These are phyloP conservation scores for Apeltes quadracus DNA, from an alignment of 2,113 vertebrate genomes.

Conservation along the genomic window DNA sequence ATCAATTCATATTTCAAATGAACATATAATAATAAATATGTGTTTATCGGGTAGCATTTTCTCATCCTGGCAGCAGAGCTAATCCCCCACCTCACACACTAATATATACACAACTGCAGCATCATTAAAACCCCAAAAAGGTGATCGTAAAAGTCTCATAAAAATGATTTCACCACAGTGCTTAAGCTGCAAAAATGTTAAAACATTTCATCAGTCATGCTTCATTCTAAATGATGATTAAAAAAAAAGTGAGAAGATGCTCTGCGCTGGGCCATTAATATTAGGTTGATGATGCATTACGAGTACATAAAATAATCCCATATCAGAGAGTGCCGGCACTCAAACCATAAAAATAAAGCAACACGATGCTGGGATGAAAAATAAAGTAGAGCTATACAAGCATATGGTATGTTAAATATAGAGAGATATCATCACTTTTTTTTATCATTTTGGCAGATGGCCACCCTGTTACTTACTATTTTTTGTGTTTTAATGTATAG, in stretches of 20 bases:
- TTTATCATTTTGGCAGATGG: slow-evolving; percentile 44
- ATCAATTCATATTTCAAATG: slow-evolving; percentile 27
- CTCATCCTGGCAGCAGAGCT: slow-evolving; percentile 41
- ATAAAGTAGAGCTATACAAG: slow-evolving; percentile 44
- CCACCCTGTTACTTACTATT: slow-evolving; percentile 57
- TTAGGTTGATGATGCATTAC: slow-evolving; percentile 55
- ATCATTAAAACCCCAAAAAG: slow-evolving; percentile 48
- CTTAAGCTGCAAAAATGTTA: slow-evolving; percentile 31
- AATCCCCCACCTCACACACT: slow-evolving; percentile 45
- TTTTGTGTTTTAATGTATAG: slow-evolving; percentile 18
- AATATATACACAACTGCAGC: slow-evolving; percentile 57
- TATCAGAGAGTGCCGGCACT: slow-evolving; percentile 53
- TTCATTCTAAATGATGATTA: slow-evolving; percentile 2
- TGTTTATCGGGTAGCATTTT: slow-evolving; percentile 22
- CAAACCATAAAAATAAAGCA: slow-evolving; percentile 52
- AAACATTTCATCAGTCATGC: slow-evolving; percentile 34
- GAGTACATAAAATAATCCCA: slow-evolving; percentile 61
- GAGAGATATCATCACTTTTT: not conserved
- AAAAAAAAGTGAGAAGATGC: slow-evolving; percentile 13
- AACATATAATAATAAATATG: slow-evolving; percentile 18
- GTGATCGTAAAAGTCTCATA: slow-evolving; percentile 38
- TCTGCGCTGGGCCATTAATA: slow-evolving; percentile 35
- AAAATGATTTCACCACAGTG: slow-evolving; percentile 48
- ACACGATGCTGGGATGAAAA: slow-evolving; percentile 39
- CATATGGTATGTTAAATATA: slow-evolving; percentile 36